Base-by-base conservation (phyloP, 2,113 vertebrate species). In the Macheiramphus alcinus region DNA sequence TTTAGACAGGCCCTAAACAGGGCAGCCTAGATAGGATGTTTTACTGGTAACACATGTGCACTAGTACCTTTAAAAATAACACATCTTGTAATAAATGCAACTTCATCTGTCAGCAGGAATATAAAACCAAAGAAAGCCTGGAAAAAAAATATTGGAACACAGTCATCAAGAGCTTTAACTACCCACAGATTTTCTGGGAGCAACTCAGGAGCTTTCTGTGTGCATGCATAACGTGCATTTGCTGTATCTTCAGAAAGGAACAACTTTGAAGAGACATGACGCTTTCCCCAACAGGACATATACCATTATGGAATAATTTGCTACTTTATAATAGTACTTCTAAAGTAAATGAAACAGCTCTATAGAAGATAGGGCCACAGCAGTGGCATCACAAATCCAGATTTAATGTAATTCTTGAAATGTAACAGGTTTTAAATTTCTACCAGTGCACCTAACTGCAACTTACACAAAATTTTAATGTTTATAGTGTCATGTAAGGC, bases 161-260 rank as follows among this genome's bases (percentile, higher is more conserved):
- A 72, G 66, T 19, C 19, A 50, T 40, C 14, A 70, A 47, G 34
- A 82, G 7, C 26, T 86, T 87, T 73, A 78, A 71, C 42, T 47
- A 67, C 29, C 7, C 16, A 17, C 0, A 52, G 36, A 22, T 86
- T 38, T 59, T 55, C 47, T 56, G 16, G 26, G 31, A 90, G 40
- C 23, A 71, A 27, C 43, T 66, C 38, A 20, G 29, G 9, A 90
- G 11, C 8, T 67, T 84, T 62, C 38, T 19, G 7, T 23, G 6
- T 26, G 7, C 27, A 56, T 6, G 14, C 5, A 2, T 34, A 71
- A 63, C 0, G 0, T 5, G 7, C 8, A 25, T 45, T 79, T 65
- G 31, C 56, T 72, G 4, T 7, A 19, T 29, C 9, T 78, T 92
- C 42, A 68, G 31, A 67, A 61, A 67, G 11, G 5, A 81, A 36